Evolutionary conservation across 2,113 vertebrate genomes (phyloP).

Genomic region (Gnathochromis pfefferi): DNA sequence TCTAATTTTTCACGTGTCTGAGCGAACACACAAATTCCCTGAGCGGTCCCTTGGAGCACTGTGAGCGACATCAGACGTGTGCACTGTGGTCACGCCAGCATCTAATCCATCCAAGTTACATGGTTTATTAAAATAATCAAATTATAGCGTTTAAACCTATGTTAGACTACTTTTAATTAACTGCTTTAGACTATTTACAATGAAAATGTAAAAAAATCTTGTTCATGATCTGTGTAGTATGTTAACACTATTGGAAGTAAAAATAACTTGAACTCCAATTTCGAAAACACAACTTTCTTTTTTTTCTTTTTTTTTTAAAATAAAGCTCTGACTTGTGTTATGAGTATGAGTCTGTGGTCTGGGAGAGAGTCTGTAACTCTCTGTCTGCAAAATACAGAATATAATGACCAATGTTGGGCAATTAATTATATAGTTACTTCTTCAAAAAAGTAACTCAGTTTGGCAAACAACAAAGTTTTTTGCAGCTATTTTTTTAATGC

Average conservation of each 20-base stretch:
- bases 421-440: neutral
- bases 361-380: too few species aligned
- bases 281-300: too few species aligned
- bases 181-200: rapidly evolving
- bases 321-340: too few species aligned
- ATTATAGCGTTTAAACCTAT: rapidly evolving
- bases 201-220: neutral
- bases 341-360: too few species aligned
- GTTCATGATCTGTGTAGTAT: neutral
- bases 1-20: neutral
- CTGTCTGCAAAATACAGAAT: rapidly evolving
- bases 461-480: rapidly evolving
- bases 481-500: too few species aligned
- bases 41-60: neutral
- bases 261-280: neutral
- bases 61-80: neutral
- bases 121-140: neutral
- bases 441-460: rapidly evolving
- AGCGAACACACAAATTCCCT: neutral
- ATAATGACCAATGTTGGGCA: neutral
- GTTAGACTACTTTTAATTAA: neutral
- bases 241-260: rapidly evolving
- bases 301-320: too few species aligned
- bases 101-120: neutral
- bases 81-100: neutral